Evolutionary conservation across 1,140 invertebrate genomes (phyloP).

Genomic region (Cecropterus lyciades): DNA sequence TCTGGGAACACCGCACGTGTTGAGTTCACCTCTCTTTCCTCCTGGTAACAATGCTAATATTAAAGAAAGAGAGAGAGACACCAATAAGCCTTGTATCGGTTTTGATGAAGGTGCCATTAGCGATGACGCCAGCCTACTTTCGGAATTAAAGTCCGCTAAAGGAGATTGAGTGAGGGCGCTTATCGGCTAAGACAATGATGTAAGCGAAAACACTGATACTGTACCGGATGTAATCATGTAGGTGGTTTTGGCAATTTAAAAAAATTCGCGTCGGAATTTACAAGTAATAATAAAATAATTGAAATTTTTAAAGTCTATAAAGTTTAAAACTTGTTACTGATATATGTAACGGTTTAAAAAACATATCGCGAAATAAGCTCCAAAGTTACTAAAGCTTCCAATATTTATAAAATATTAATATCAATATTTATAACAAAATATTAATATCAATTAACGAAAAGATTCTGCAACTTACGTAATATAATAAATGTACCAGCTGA

Average conservation of each 20-base stretch:
- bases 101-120: constrained; percentile 72
- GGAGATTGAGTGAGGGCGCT: constrained; percentile 74
- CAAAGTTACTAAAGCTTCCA: no score
- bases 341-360: no score
- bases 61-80: constrained; percentile 51
- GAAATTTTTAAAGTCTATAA: no score
- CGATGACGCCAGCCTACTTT: constrained; percentile 77
- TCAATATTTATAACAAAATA: no score
- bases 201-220: constrained; percentile 64
- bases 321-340: no score
- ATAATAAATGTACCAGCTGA: no score
- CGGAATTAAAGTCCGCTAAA: constrained; percentile 76
- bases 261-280: no score
- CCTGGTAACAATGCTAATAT: constrained; percentile 10
- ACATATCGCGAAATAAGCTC: no score
- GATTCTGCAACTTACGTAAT: no score
- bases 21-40: constrained; percentile 39
- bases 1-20: constrained; percentile 65
- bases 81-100: constrained; percentile 63
- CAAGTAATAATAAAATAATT: no score
- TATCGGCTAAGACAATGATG: constrained; percentile 77
- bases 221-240: constrained; percentile 13
- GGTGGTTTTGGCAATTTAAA: constrained; percentile 5
- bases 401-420: no score
- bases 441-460: no score